phyloP scores from a whole-genome alignment of 2,888 invertebrate genomes.

The Ichneumoninae sp. region DNA sequence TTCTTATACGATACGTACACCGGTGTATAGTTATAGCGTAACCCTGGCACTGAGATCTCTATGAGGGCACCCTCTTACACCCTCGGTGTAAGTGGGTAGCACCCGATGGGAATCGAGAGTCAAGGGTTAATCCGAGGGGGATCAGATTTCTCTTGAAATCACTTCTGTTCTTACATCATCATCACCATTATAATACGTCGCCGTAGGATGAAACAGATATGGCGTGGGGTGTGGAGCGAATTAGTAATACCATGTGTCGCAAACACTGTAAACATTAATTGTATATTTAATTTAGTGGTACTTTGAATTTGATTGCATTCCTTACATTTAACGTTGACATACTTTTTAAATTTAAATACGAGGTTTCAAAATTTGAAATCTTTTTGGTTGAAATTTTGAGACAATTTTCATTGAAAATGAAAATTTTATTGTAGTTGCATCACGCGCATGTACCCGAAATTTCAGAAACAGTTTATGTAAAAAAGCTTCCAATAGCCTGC shows the following conservation, averaged over 20 bases:
- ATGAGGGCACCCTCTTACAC: conserved; percentile 34
- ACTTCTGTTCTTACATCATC: conserved; percentile 50
- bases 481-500: no score
- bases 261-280: neutral
- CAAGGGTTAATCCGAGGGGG: conserved; percentile 56
- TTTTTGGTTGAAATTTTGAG: no score
- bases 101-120: conserved; percentile 47
- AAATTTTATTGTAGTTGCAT: no score
- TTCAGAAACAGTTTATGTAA: no score
- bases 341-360: no score
- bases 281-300: neutral
- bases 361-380: no score
- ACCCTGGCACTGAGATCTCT: conserved; percentile 51
- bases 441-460: no score
- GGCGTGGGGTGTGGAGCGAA: neutral
- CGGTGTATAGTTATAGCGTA: conserved; percentile 39
- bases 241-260: neutral
- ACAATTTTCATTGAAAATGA: no score
- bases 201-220: neutral
- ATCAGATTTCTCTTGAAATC: conserved; percentile 55
- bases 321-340: neutral
- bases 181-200: conserved; percentile 7
- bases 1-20: conserved; percentile 31
- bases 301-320: neutral
- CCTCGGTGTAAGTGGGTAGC: conserved; percentile 52